These are phyloP conservation scores for Numenius phaeopus DNA, from an alignment of 2,797 vertebrate genomes.

Conservation along the genomic window DNA sequence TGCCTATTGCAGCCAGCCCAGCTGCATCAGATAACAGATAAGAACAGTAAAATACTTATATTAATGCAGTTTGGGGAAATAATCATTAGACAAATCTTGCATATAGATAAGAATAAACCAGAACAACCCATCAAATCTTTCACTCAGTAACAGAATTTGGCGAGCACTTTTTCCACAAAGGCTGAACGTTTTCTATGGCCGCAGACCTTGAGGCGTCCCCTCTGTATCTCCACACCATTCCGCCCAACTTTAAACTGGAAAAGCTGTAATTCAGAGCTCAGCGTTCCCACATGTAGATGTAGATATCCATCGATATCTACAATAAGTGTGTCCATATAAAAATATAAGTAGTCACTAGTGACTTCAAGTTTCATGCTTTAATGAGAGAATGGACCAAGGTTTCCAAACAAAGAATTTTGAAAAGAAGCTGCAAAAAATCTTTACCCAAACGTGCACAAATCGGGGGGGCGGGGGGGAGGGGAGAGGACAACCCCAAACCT, in stretches of 20 bases:
- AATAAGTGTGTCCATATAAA: background rate
- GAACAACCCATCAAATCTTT: background rate
- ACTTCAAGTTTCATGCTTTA: background rate
- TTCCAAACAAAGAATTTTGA: background rate
- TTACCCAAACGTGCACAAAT: background rate
- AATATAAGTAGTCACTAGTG: background rate
- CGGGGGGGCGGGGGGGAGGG: too few species aligned
- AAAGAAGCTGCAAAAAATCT: background rate
- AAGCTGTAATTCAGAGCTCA: background rate
- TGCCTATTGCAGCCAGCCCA: background rate
- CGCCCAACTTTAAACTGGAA: background rate
- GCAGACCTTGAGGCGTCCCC: background rate
- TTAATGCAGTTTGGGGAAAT: background rate
- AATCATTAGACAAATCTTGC: background rate
- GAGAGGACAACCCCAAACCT: background rate
- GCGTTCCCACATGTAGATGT: background rate
- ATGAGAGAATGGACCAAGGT: background rate
- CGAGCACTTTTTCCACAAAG: background rate
- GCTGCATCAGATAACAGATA: background rate
- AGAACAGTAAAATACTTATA: conserved; percentile 4
- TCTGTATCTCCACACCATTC: background rate
- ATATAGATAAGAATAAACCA: conserved; percentile 5
- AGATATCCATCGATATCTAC: background rate
- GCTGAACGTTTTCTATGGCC: background rate
- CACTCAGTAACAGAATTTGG: background rate